Conservation (phyloP, 2,888 invertebrate genomes). For the Synergus umbraculus region DNA sequence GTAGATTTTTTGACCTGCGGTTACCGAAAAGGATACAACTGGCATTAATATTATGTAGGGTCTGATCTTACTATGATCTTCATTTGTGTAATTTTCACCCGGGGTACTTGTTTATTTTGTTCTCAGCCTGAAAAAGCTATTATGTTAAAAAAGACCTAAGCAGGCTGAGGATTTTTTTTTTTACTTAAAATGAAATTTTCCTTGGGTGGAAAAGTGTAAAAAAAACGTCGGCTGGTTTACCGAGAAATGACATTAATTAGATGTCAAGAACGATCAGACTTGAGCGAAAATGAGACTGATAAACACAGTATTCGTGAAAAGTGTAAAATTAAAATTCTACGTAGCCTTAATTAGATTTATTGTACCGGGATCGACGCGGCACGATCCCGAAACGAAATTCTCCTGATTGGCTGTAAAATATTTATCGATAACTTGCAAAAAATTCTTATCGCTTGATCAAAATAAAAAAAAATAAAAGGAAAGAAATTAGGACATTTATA, state of each 20-base stretch:
- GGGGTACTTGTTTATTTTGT: not conserved
- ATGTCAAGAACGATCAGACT: conserved; percentile 48
- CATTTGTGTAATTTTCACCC: not conserved
- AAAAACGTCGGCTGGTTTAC: conserved; percentile 37
- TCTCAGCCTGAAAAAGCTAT: not conserved
- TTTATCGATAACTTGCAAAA: not conserved
- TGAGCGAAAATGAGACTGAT: conserved; percentile 75
- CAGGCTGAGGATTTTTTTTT: not conserved
- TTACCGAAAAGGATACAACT: conserved; percentile 72
- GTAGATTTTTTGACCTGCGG: conserved; percentile 55
- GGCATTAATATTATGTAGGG: conserved; percentile 70
- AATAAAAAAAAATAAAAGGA: not conserved
- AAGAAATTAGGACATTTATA: not conserved
- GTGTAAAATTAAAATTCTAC: conserved; percentile 60
- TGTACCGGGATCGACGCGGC: conserved; percentile 43
- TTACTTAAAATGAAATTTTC: conserved; percentile 41
- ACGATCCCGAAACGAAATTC: conserved; percentile 62
- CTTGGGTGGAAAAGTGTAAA: not conserved
- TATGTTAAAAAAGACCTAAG: not conserved
- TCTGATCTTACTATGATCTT: conserved; percentile 50
- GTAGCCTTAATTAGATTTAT: conserved; percentile 70
- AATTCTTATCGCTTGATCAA: not conserved
- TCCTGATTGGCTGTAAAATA: conserved; percentile 70
- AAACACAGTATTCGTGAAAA: conserved; percentile 75
- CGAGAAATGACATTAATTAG: conserved; percentile 29